Percentiles rank a stretch among this genome's conserved stretches.
phyloP scores from a whole-genome alignment of 2,113 vertebrate species.

The Accipiter virgatus region DNA sequence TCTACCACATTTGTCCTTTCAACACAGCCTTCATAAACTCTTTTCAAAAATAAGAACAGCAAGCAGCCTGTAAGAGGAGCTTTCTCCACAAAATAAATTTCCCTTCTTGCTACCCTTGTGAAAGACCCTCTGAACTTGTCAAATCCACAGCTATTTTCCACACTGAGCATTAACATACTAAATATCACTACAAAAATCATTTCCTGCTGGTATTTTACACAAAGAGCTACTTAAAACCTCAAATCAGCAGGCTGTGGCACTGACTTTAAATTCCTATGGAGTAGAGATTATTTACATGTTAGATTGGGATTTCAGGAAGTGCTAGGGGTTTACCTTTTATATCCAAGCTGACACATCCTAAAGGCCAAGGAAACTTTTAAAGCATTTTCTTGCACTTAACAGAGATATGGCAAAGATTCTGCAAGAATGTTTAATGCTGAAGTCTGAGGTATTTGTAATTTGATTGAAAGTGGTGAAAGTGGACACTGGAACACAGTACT shows the following conservation, averaged over 20 bases:
- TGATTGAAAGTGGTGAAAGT: neutral
- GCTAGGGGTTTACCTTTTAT: neutral
- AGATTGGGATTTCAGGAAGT: neutral
- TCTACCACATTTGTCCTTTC: neutral
- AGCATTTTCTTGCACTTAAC: neutral
- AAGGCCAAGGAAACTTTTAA: neutral
- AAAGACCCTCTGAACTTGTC: neutral
- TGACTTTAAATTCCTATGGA: neutral
- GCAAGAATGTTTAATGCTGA: neutral
- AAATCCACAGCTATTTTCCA: neutral
- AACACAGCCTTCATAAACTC: neutral
- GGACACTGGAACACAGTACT: neutral
- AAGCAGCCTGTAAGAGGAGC: neutral
- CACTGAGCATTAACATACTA: neutral
- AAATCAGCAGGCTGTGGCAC: neutral
- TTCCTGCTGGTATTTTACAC: neutral
- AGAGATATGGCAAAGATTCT: neutral
- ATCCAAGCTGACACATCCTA: neutral
- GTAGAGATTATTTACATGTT: neutral
- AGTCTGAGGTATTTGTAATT: neutral
- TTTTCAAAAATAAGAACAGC: neutral
- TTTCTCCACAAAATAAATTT: neutral
- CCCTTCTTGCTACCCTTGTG: neutral
- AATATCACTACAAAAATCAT: neutral
- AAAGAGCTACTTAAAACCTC: neutral